A percentile compares a stretch with the other conserved stretches of the same genome.
Conservation (phyloP, 2,797 vertebrate species). For the Momotus momota region DNA sequence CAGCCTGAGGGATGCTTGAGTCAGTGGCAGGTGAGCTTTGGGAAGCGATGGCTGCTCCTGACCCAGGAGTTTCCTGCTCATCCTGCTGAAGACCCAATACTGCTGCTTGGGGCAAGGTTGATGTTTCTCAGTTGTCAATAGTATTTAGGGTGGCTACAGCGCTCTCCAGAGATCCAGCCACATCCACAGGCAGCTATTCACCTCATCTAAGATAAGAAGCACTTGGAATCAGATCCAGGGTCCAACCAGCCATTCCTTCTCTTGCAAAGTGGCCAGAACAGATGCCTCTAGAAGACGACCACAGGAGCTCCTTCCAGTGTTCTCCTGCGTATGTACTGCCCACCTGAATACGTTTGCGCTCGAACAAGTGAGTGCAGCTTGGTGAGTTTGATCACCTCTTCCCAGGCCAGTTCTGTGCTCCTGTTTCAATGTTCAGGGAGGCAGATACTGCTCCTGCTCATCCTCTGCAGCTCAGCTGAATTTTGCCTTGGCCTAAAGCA, state of each 20-base stretch:
- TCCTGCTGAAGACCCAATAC: neutral
- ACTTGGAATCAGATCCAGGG: neutral
- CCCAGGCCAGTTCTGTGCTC: neutral
- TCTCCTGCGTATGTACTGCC: neutral
- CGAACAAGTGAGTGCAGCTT: neutral
- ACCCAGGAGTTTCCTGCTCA: neutral
- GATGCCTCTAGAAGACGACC: neutral
- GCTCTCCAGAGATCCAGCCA: neutral
- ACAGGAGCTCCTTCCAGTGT: neutral
- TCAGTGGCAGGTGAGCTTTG: neutral
- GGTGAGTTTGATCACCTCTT: neutral
- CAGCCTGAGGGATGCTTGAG: accelerated
- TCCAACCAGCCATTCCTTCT: neutral
- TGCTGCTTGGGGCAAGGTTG: neutral
- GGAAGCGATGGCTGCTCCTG: neutral
- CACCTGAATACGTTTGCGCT: neutral
- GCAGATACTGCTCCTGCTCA: neutral
- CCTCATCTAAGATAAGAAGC: neutral
- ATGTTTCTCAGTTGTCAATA: neutral
- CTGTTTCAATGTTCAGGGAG: neutral
- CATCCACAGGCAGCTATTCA: neutral
- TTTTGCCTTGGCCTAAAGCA: neutral
- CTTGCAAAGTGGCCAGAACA: neutral
- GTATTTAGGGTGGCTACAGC: neutral
- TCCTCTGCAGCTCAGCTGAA: neutral